Base-by-base conservation (phyloP, 92 coral and sea anemone genomes). In the Porites cylindrica region DNA sequence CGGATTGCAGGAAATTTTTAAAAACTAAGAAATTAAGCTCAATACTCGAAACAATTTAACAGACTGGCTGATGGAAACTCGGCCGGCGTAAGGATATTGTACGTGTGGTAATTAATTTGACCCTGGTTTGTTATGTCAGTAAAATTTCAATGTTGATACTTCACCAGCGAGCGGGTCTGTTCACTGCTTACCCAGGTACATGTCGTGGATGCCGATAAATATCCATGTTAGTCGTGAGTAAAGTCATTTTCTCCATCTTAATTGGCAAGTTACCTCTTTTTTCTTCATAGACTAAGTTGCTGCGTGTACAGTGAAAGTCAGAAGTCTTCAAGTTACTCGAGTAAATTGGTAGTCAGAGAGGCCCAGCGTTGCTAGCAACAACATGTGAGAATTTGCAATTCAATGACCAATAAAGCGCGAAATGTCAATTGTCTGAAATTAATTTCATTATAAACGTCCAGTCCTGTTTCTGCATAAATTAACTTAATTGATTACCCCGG, bases 131-230 rank as follows among this genome's bases (percentile, higher is more conserved):
- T 20, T 72, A 23, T 70, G 61, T 29, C 32, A 12, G 80, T 20
- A 69, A 18, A 8, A 29, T 51, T 71, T 18, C 10, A 54, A n/a
- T 82, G 77, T 56, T 82, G 65, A 70, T 78, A 56, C 14, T 70
- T 69, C 2, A 12, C 54, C 14, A 14, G 4, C 58, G 8, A 4
- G 6, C 32, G 61, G 17, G 60, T 72, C 23, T 51, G 64, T 24
- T 62, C 10, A 58, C 43, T 78, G 88, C 98, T 90, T 90, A 96
- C 99, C 99, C 98, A 18, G 99, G 99, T 50, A 96, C 90, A 65
- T 95, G 99, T 88, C 95, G 85, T 12, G 99, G 99, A 62, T 96
- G 94, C 59, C 88, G 89, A 81, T 95, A 95, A 53, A 95, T 82
- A 54, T 96, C 96, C 89, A 95, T 86, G 81, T 96, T 96, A 10